Conservation (phyloP, 2,113 vertebrate genomes). For the Lanius ludovicianus region DNA sequence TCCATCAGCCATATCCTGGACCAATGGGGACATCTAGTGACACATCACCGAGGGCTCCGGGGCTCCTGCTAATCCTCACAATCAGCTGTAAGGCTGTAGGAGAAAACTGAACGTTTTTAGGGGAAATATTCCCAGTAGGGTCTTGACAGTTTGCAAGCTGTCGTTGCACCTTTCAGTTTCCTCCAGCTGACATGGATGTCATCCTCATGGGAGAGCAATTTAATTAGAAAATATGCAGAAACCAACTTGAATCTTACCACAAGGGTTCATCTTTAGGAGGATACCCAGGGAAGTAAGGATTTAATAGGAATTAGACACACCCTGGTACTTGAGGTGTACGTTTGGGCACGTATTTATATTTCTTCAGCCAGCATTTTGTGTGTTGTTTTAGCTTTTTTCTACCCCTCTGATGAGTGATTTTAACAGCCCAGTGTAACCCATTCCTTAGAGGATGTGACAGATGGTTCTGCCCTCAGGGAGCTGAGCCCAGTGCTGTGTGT, state of each 20-base stretch:
- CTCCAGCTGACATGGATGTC: neutral
- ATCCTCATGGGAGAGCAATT: neutral
- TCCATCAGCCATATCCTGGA: accelerated
- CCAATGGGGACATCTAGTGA: slow-evolving; percentile 43
- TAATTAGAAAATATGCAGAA: neutral
- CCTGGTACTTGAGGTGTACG: accelerated
- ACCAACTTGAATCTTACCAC: neutral
- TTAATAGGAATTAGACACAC: neutral
- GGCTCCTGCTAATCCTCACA: accelerated
- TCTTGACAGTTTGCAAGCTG: neutral
- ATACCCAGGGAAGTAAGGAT: neutral
- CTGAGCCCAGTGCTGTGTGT: neutral
- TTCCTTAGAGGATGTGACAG: neutral
- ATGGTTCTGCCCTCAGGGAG: neutral
- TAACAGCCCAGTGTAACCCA: accelerated
- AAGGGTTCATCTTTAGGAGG: accelerated
- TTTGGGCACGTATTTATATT: neutral
- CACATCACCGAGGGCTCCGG: accelerated
- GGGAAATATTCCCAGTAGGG: neutral
- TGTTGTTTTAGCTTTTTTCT: accelerated
- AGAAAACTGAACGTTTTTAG: accelerated
- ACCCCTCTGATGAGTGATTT: neutral
- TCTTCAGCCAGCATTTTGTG: neutral
- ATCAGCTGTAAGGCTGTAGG: accelerated
- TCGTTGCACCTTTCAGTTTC: neutral